phyloP scores from a whole-genome alignment of 2,113 vertebrate species.

The Myrmecobius fasciatus region DNA sequence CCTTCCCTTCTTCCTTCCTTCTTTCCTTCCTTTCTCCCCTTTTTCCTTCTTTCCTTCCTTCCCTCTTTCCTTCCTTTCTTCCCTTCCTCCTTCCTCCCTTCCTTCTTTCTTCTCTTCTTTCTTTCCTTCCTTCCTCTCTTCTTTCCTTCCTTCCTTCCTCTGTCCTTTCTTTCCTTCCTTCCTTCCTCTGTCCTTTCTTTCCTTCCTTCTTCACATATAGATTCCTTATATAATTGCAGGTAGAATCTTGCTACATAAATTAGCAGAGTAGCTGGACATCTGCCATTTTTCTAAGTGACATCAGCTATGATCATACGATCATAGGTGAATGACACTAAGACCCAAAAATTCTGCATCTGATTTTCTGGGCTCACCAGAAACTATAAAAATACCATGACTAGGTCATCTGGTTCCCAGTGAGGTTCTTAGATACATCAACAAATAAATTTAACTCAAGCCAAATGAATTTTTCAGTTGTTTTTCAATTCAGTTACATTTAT shows the following conservation, averaged over 20 bases:
- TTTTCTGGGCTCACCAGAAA: neutral
- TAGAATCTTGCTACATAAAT: neutral
- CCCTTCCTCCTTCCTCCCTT: neutral
- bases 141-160: no score
- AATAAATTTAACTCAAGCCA: slow-evolving; percentile 31
- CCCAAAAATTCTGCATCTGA: neutral
- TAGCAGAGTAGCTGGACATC: neutral
- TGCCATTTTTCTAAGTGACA: neutral
- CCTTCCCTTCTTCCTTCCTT: neutral
- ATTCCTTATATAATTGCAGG: neutral
- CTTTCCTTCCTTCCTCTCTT: no score
- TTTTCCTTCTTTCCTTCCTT: no score
- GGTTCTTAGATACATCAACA: slow-evolving; percentile 14
- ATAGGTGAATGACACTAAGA: neutral
- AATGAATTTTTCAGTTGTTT: slow-evolving; percentile 36
- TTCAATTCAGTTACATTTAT: slow-evolving; percentile 54
- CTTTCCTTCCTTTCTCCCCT: neutral
- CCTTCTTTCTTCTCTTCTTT: neutral
- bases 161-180: no score
- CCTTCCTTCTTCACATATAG: neutral
- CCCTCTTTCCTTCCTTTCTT: no score
- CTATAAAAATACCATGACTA: neutral
- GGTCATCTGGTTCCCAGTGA: neutral
- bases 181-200: neutral
- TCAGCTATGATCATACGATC: neutral